Evolutionary conservation across 2,113 vertebrate genomes (phyloP), one percentile per base, ranked within the genome.

Genomic region (Notarius lentiginosus): DNA sequence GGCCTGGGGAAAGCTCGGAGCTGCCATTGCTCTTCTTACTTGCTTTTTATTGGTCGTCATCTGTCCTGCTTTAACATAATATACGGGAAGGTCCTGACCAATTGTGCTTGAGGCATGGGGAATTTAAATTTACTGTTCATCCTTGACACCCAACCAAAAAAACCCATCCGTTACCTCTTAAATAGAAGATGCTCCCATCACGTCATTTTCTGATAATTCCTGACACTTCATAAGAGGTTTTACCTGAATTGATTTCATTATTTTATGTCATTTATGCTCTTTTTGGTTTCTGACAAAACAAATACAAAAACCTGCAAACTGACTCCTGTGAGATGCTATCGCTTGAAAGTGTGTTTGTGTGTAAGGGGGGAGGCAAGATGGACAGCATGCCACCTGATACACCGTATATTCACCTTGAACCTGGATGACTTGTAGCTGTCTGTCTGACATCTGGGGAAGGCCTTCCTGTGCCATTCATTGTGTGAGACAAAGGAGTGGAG

Each of bases 21-120:
- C 85, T 86, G 82, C 83, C 92, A 92, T 91, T 61, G 87, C 82
- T 94, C 90, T 91, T 93, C 88, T 90, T 94, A 94, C 93, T 95
- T 95, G 94, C 92, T 94, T 91, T 41, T 96, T 96, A 97, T 96
- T 96, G 91, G 94, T 94, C 96, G 94, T 96, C 95, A 93, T 91
- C 91, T 92, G 80, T 94, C 93, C 91, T 94, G 94, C 91, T 94
- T 94, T 93, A 91, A 88, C 92, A 86, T 95, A 92, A 94, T 94
- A 90, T 93, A 92, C 55, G 77, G 90, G 88, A 91, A 91, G 87
- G 92, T 90, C 91, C 87, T 92, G 92, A 91, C 91, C 92, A 89
- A 88, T 93, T 89, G 89, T 92, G 91, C 94, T 91, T 95, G 95
- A 95, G 92, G 87, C 89, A 88, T 86, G 91, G 89, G 90, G 90